These are phyloP conservation scores for Neolamprologus fasciatus DNA, from an alignment of 2,113 vertebrate genomes.

Conservation along the genomic window DNA sequence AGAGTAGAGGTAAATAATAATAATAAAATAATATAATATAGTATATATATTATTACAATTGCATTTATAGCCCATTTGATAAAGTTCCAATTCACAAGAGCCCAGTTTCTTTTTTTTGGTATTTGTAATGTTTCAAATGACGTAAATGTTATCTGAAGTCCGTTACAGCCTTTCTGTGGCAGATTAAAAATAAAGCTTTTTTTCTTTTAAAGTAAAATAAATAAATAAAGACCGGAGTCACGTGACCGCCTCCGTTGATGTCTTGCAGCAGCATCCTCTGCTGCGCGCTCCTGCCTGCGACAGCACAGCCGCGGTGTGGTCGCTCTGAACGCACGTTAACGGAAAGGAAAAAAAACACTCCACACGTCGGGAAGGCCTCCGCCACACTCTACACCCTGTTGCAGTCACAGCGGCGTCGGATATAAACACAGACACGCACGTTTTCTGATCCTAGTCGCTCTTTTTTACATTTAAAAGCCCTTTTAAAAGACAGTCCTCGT, in stretches of 20 bases:
- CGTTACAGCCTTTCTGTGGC: not conserved
- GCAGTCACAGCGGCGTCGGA: slow-evolving; percentile 1
- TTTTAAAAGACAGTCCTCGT: slow-evolving; percentile 45
- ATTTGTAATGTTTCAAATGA: not conserved
- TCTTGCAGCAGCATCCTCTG: slow-evolving; percentile 48
- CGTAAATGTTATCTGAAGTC: not conserved
- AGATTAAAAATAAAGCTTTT: not conserved
- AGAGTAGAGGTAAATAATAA: not conserved
- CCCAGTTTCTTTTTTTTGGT: not conserved
- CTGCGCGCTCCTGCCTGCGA: slow-evolving; percentile 7
- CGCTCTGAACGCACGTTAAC: slow-evolving; percentile 3
- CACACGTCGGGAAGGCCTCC: slow-evolving; percentile 13
- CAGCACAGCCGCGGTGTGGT: slow-evolving; percentile 31
- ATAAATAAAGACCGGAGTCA: slow-evolving; percentile 12
- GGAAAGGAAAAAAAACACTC: not conserved
- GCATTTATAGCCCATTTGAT: not conserved
- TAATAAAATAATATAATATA: not conserved
- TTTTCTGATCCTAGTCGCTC: not conserved
- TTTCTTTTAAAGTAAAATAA: not conserved
- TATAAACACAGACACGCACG: not conserved
- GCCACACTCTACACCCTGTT: not conserved
- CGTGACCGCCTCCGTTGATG: slow-evolving; percentile 57
- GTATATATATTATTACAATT: not conserved
- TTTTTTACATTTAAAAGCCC: not conserved
- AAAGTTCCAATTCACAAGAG: not conserved